phyloP scores from a whole-genome alignment of 2,888 invertebrate genomes.

The Watsonalla cultraria region DNA sequence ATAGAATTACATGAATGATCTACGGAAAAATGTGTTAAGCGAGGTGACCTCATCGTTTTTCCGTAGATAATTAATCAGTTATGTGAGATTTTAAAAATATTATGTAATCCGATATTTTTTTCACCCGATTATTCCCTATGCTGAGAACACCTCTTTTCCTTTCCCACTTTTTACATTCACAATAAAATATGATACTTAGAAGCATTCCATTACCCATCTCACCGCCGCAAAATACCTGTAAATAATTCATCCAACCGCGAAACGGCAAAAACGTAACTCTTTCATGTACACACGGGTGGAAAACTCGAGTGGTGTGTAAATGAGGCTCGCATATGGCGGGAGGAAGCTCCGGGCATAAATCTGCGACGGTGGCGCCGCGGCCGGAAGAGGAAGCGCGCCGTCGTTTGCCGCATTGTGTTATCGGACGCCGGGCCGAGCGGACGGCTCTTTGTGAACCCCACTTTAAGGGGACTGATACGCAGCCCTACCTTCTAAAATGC shows the following conservation, averaged over 20 bases:
- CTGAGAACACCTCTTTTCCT: too few relatives aligned
- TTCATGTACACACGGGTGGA: conserved; percentile 62
- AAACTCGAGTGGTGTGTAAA: conserved; percentile 75
- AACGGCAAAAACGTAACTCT: conserved; percentile 44
- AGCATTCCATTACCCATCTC: background rate
- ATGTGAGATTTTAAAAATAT: too few relatives aligned
- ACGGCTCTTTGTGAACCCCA: conserved; percentile 67
- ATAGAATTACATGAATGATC: too few relatives aligned
- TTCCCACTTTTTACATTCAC: too few relatives aligned
- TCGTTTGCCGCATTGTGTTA: conserved; percentile 79
- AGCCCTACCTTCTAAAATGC: conserved; percentile 52
- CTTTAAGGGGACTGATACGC: conserved; percentile 70
- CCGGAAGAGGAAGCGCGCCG: conserved; percentile 75
- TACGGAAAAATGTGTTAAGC: too few relatives aligned
- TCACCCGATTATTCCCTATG: too few relatives aligned
- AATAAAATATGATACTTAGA: too few relatives aligned
- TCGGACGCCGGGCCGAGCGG: conserved; percentile 70
- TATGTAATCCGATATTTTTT: too few relatives aligned
- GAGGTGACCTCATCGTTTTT: too few relatives aligned
- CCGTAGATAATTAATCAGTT: too few relatives aligned
- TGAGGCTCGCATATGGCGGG: conserved; percentile 70
- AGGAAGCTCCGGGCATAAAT: conserved; percentile 77
- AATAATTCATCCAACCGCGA: conserved; percentile 23
- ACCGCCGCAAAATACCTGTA: background rate
- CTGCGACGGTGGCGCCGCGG: conserved; percentile 72